These are phyloP conservation scores for Ceratina australensis DNA, from an alignment of 1,140 invertebrate species.

Conservation along the genomic window DNA sequence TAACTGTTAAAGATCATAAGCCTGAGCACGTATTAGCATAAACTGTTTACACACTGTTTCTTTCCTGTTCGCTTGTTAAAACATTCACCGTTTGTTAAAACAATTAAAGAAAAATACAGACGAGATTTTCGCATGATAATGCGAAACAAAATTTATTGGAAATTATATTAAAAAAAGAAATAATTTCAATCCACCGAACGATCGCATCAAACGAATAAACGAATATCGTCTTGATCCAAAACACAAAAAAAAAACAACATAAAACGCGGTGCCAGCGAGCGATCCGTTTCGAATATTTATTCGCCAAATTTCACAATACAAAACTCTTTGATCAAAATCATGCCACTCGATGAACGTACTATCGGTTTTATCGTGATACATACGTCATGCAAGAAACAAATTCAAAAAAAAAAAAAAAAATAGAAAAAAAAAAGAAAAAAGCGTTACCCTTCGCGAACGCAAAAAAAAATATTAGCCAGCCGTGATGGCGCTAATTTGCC, in stretches of 20 bases:
- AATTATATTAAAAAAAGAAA: no score
- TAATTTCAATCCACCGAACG: background rate
- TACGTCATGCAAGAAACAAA: conserved; percentile 35
- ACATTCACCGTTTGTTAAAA: no score
- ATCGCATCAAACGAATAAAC: background rate
- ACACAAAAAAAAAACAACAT: background rate
- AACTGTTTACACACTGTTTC: no score
- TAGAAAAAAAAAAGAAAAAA: conserved; percentile 11
- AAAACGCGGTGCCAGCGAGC: background rate
- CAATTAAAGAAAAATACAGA: no score
- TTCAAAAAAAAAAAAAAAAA: conserved; percentile 26
- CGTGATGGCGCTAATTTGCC: conserved; percentile 66
- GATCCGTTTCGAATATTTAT: conserved; percentile 39
- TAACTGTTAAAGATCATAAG: no score
- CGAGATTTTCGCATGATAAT: no score
- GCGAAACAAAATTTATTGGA: no score
- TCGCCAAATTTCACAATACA: conserved; percentile 39
- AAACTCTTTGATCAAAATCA: conserved; percentile 52
- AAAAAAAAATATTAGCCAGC: conserved; percentile 63
- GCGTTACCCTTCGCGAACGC: conserved; percentile 40
- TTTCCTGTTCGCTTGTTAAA: no score
- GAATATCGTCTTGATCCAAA: background rate
- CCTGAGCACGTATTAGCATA: no score
- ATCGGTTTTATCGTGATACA: conserved; percentile 49
- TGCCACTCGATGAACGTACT: conserved; percentile 37